Evolutionary conservation across 2,797 vertebrate genomes (phyloP).

Genomic region (Rachycentron canadum): DNA sequence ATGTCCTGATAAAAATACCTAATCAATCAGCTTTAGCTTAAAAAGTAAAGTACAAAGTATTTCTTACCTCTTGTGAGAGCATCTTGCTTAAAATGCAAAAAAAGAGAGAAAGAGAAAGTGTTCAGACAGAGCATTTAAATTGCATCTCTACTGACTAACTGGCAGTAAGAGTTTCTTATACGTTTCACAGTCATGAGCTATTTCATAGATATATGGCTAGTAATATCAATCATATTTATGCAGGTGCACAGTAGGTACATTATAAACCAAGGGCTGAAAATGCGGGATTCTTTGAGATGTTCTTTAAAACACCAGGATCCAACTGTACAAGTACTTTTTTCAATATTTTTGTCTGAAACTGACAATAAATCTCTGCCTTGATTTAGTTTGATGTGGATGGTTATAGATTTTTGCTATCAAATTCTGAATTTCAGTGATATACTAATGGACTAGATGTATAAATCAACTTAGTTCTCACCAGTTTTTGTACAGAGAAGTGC

Average conservation of each 20-base stretch:
- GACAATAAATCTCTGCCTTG: background rate
- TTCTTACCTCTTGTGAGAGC: constrained; percentile 14
- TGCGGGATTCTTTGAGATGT: background rate
- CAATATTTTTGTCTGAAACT: background rate
- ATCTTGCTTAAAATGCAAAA: constrained; percentile 7
- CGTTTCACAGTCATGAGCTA: too few species aligned
- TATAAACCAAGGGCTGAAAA: background rate
- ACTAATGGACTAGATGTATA: background rate
- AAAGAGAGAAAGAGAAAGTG: background rate
- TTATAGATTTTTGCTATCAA: background rate
- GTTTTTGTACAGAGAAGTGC: constrained; percentile 2
- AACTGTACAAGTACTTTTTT: too few species aligned
- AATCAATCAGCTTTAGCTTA: background rate
- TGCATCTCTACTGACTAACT: background rate
- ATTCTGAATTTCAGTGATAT: background rate
- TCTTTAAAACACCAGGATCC: background rate
- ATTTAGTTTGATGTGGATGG: background rate
- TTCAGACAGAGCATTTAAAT: background rate
- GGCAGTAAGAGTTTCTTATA: background rate
- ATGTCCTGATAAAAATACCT: background rate
- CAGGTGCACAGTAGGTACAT: too few species aligned
- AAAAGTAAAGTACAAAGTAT: background rate
- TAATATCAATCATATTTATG: too few species aligned
- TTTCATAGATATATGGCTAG: too few species aligned
- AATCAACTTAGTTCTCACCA: constrained; percentile 23